phyloP scores from a whole-genome alignment of 2,113 vertebrate species.

The Chroicocephalus ridibundus region DNA sequence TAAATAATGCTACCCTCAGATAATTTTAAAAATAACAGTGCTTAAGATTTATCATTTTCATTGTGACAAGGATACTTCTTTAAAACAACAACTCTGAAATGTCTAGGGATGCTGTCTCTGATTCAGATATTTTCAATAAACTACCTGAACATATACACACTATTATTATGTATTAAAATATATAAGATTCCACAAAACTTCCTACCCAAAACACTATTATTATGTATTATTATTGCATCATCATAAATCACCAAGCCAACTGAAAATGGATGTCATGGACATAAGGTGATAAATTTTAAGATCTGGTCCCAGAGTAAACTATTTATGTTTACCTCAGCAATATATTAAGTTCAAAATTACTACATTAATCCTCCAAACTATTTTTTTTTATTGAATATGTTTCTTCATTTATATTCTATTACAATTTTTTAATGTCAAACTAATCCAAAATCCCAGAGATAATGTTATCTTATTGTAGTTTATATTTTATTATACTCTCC shows the following conservation, averaged over 20 bases:
- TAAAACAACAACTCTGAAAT: background rate
- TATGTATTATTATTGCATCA: background rate
- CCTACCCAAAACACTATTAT: background rate
- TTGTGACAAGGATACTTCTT: background rate
- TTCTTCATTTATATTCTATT: background rate
- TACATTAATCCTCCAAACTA: background rate
- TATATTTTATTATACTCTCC: background rate
- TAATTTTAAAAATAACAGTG: background rate
- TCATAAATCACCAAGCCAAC: background rate
- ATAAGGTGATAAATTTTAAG: background rate
- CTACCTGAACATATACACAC: background rate
- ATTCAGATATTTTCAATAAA: background rate
- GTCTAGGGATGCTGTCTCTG: background rate
- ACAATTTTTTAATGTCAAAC: background rate
- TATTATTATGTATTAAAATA: background rate
- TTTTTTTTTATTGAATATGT: background rate
- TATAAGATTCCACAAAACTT: background rate
- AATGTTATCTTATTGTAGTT: background rate
- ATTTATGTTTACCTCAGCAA: background rate
- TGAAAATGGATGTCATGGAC: background rate
- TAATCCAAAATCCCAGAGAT: background rate
- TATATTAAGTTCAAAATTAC: background rate
- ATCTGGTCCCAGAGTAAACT: background rate
- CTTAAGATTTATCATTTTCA: background rate
- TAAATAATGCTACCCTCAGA: rapidly evolving